Conservation (phyloP, 2,888 invertebrate genomes). For the Euphydryas editha region DNA sequence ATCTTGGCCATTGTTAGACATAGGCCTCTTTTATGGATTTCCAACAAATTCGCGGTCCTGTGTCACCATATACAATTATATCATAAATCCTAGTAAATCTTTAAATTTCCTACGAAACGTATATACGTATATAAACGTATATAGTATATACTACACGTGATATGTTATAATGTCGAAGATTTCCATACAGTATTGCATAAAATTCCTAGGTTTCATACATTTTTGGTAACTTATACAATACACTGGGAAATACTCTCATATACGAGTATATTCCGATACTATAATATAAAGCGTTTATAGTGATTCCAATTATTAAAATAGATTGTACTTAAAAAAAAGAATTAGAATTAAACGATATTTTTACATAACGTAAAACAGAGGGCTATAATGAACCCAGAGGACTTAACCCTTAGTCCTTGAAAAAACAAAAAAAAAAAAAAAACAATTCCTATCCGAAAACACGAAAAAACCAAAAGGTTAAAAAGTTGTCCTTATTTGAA, state of each 20-base stretch:
- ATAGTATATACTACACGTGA: too few relatives aligned
- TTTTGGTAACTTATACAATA: too few relatives aligned
- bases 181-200: too few relatives aligned
- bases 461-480: conserved; percentile 71
- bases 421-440: conserved; percentile 72
- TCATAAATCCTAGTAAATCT: too few relatives aligned
- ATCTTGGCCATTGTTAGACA: too few relatives aligned
- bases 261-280: background rate
- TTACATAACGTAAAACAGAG: conserved; percentile 30
- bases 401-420: conserved; percentile 55
- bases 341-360: conserved; percentile 2
- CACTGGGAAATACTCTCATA: background rate
- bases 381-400: conserved; percentile 35
- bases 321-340: background rate
- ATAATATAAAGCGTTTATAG: background rate
- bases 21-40: too few relatives aligned
- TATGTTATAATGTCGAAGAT: too few relatives aligned
- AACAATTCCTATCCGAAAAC: conserved; percentile 62
- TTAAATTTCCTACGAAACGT: too few relatives aligned
- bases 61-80: too few relatives aligned
- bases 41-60: too few relatives aligned
- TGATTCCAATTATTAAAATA: background rate
- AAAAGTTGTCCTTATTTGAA: conserved; percentile 80
- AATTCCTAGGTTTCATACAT: too few relatives aligned
- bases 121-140: too few relatives aligned